Base-by-base conservation (phyloP, 1,140 invertebrate genomes). In the Helicoverpa armigera region DNA sequence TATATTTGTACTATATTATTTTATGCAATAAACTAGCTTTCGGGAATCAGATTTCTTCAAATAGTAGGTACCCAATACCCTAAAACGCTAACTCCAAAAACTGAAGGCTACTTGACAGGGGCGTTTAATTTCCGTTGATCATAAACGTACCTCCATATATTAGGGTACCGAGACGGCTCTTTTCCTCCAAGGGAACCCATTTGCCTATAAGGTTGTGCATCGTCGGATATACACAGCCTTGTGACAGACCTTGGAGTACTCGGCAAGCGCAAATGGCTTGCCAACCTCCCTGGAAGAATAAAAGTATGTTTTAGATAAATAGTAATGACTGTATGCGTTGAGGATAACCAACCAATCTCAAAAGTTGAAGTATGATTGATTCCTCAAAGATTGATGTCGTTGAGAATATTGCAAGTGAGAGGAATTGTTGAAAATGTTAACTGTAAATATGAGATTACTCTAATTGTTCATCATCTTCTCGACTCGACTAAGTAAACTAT, bases 191-290 rank as follows among this genome's bases (percentile, higher is more conserved):
- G 0, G 97, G 97, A 2, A 96, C 95, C 97, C 97, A 98, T 85
- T 96, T 96, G 0, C 97, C 96, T 78, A 98, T 95, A 5, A 98
- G 92, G 1, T 96, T 96, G 87, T 98, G 97, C 79, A 97, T 96
- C 13, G 96, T 93, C 0, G 97, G 97, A 85, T 96, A 97, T 0
- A 96, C 95, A 31, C 97, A 96, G 10, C 97, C 97, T 94, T 98
- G 95, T 51, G 93, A 95, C 3, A 98, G 89, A 14, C 97, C 97
- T 93, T 97, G 97, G 7, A 96, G 85, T 2, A 97, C 94, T 23
- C 97, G 91, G 31, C 95, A 90, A 92, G 92, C 67, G 89, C 94
- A 95, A 9, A 96, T 84, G 61, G 94, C 85, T 83, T 95, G 82
- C 95, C 96, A 95, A 10, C 96, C 96, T 1, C 96, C 96, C 90